Base-by-base conservation (phyloP, 2,113 vertebrate species). In the Sterna hirundo region DNA sequence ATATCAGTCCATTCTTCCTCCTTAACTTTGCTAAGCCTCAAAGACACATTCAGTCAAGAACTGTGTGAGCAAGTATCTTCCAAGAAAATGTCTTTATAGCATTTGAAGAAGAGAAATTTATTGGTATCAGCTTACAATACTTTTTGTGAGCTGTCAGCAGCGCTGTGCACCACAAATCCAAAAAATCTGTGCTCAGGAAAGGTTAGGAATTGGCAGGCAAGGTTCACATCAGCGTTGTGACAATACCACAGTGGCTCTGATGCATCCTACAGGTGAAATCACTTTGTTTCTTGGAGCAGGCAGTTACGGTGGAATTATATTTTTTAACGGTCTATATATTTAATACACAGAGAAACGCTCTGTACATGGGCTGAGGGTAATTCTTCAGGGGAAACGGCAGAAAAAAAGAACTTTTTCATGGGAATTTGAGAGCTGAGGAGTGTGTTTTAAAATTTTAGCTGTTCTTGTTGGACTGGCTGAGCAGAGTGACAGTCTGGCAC, bases 401-500 rank as follows among this genome's bases (percentile, higher is more conserved):
- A 66, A 86, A 62, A 62, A 79, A 62, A 27, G 30, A 70, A 74
- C 75, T 86, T 95, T 69, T 83, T 54, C 52, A 76, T 68, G 19
- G 82, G 80, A 89, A 83, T 88, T 75, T 76, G 83, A 83, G 34
- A 71, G 42, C 44, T 40, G 55, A 72, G 78, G 71, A 86, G 68
- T 11, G 57, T 25, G 23, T 42, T 96, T 95, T 81, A 92, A 93
- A 78, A 90, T 88, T 83, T 79, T 77, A 96, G 57, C 61, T 83
- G 78, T 62, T 78, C 81, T 85, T 72, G 14, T 71, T 86, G 68
- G 84, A 71, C 47, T 36, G 65, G 26, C 74, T 74, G 49, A 70
- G 32, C 44, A 49, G 83, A 95, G 88, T 88, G 69, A 80, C 82
- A 87, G 72, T 58, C 70, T 92, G 96, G 91, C 90, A 93, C 44